Base-by-base conservation (phyloP, 2,797 vertebrate genomes). In the Cuculus canorus region DNA sequence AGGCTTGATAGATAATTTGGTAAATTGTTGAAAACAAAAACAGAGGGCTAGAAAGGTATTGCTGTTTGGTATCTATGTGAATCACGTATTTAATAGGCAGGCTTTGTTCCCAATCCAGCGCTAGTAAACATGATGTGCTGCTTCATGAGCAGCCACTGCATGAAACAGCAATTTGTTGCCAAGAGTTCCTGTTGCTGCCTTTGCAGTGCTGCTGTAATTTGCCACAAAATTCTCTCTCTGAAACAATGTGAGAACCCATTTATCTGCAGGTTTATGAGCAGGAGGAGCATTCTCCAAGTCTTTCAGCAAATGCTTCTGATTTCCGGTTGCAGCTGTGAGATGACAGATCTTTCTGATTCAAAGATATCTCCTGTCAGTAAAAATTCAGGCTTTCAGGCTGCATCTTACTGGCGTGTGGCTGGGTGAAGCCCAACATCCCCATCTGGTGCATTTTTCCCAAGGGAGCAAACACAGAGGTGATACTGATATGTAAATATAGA, bases 361-460 rank as follows among this genome's bases (percentile, higher is more conserved):
- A 54, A 75, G 30, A 17, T 11, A n/a, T 2, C 27, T 47, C 5
- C 1, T 5, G 16, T 8, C 39, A 25, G 41, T 24, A 53, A 80
- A 83, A 80, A 54, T 1, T 4, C 17, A 12, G 22, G 28, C 22
- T 79, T 73, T 47, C 28, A 23, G 63, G 35, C 63, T 75, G 24
- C 4, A 6, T 23, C 27, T n/a, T 27, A 17, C 37, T 1, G 4
- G 12, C 2, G 0, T 5, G 25, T 17, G 60, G 72, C 52, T 43
- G 25, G 28, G 10, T 54, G 57, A 64, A 69, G n/a, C 43, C 71
- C 56, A 50, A 52, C 25, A 59, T 25, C 32, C 41, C 41, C 22
- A 57, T 37, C 52, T 17, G 22, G 21, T 43, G 28, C 41, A 25
- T 41, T 4, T 19, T 60, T 66, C 65, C 59, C 9, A 1, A 56